Evolutionary conservation across 1,140 invertebrate genomes (phyloP), one percentile per base, ranked within the genome.

Genomic region (Caenorhabditis briggsae): DNA sequence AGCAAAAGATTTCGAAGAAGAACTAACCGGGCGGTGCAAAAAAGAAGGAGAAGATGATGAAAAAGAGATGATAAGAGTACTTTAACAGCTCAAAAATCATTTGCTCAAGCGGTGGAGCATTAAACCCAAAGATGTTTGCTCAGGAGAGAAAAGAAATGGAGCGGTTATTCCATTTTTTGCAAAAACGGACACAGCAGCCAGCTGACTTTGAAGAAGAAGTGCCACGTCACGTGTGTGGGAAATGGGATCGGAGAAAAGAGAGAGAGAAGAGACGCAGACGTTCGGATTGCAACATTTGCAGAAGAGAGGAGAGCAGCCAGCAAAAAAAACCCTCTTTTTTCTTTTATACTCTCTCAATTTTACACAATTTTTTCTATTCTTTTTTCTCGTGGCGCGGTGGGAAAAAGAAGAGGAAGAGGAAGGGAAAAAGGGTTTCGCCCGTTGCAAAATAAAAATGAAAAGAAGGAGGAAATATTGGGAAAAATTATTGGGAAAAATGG

Each of bases 61-160:
- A 14, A 16, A 58, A 58, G n/a, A n/a, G 56, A 58, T 58, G 56
- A 58, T 58, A 58, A 61, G 59, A 61, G 59, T 25, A 20, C 59
- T 61, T 61, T 61, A 61, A 61, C 59, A 8, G 59, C 59, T 61
- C 59, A 61, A 33, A 61, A 61, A 61, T 61, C 56, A 58, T 18
- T 53, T 23, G 25, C 12, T 61, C 59, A 25, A 61, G n/a, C 20
- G 9, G 7, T 14, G 59, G 20, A 23, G 23, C 11, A 11, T 33
- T 33, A 33, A 33, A 25, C 25, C 8, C 8, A 14, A 8, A 61
- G 59, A 61, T 61, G 59, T 61, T 61, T 61, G 59, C 23, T 61
- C 59, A 18, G 56, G 20, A 16, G n/a, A 2, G 20, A 8, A 58
- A 58, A n/a, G n/a, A 58, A n/a, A 20, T n/a, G n/a, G 56, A 61